Evolutionary conservation across 2,888 invertebrate species (phyloP), one percentile per base, ranked within the genome.

Genomic region (Brachyptera putata): DNA sequence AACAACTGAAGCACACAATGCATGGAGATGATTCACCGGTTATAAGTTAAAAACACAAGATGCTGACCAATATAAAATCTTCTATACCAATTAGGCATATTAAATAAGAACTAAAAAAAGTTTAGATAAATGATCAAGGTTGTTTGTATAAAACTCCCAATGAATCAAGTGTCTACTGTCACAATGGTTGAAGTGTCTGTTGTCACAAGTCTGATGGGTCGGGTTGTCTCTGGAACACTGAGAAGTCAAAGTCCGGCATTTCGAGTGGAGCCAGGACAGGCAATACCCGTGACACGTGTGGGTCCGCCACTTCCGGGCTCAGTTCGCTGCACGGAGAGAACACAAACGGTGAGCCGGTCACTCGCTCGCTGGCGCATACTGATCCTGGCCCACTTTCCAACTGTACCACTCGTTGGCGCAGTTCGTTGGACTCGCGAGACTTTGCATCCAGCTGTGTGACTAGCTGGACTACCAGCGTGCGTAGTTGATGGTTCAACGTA

Each of bases 361-460:
- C 67, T 39, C 57, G 30, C 34, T 58, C 57, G 2, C 49, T 37
- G 21, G 55, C 36, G 5, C 55, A 60, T 55, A 39, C 24, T 48
- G 50, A 46, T 57, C 57, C 26, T n/a, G 30, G 57, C 68, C 82
- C 81, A 65, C 76, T 77, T 71, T 84, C 83, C 64, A 83, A 73
- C 67, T 77, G 78, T 62, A 71, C 76, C 1, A 86, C 77, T 69
- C 78, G 78, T 61, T 80, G 80, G 63, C 80, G 83, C 24, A 86
- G 71, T 56, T 78, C 76, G 57, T 78, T 77, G 60, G 84, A 82
- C 72, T 86, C 85, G 70, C 80, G 80, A 68, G 84, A 83, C 60
- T 83, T 79, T n/a, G 82, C 78, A 69, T 86, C 86, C 25, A 86
- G 74, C 70, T 86, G 83, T 50, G 79, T 73, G 13, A 86, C 77